Conservation (phyloP, 2,113 vertebrate genomes). For the Heliornis fulica region DNA sequence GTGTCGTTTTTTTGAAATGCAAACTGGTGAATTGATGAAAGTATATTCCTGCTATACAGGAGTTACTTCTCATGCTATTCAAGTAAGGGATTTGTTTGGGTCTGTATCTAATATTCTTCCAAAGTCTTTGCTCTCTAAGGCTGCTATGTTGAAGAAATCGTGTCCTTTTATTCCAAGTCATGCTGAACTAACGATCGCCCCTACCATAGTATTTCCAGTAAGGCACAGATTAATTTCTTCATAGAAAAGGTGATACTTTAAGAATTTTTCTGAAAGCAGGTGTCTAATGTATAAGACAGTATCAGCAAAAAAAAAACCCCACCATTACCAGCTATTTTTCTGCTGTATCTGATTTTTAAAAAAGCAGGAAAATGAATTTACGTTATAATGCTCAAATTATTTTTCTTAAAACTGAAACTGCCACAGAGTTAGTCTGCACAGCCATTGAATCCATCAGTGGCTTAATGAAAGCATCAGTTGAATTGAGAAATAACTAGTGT, state of each 20-base stretch:
- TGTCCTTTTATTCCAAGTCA: background rate
- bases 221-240: background rate
- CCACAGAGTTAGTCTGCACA: background rate
- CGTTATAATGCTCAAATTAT: background rate
- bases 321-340: background rate
- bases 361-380: background rate
- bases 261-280: background rate
- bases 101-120: background rate
- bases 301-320: background rate
- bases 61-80: background rate
- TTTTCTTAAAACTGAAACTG: background rate
- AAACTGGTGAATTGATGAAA: background rate
- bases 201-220: background rate
- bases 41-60: background rate
- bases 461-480: background rate
- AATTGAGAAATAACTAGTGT: background rate
- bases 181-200: background rate
- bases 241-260: background rate
- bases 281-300: background rate
- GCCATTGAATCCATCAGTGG: background rate
- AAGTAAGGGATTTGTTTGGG: background rate
- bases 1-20: background rate
- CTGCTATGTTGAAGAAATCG: background rate
- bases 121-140: background rate
- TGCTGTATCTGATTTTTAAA: background rate